Conservation (phyloP, 2,113 vertebrate genomes). For the Melierax canorus region DNA sequence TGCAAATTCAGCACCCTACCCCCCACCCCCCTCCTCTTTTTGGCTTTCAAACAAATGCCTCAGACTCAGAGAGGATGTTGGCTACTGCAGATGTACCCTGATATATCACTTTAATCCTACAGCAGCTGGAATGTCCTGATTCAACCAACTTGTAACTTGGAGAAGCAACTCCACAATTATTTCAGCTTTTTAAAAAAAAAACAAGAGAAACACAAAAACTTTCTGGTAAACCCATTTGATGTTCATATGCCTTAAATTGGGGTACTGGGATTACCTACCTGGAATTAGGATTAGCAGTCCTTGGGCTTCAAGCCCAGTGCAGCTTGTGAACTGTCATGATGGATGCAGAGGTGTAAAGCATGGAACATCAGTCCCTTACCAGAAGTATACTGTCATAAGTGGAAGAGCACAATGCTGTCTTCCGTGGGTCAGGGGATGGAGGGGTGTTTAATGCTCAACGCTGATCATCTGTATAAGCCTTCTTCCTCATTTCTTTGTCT, state of each 20-base stretch:
- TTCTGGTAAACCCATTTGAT: not conserved
- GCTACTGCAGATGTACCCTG: not conserved
- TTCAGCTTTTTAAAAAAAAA: not conserved
- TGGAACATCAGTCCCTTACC: not conserved
- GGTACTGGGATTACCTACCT: not conserved
- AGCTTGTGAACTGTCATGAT: not conserved
- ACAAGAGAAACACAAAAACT: not conserved
- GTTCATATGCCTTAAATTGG: not conserved
- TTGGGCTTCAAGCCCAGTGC: not conserved
- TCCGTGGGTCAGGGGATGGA: fast-evolving
- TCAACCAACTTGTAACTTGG: not conserved
- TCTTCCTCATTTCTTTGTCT: not conserved
- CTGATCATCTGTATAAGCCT: not conserved
- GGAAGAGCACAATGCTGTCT: not conserved
- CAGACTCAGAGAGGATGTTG: not conserved
- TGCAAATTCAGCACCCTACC: not conserved
- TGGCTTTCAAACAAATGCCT: not conserved
- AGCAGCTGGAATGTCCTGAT: not conserved
- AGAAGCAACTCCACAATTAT: not conserved
- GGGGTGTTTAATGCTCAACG: not conserved
- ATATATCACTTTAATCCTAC: not conserved
- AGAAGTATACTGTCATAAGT: not conserved
- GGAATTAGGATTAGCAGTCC: not conserved
- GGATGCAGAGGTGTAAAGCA: not conserved
- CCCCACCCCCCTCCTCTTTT: not conserved